phyloP scores from a whole-genome alignment of 53 echinoderm and acorn worm genomes.

The Zoroaster sp. region DNA sequence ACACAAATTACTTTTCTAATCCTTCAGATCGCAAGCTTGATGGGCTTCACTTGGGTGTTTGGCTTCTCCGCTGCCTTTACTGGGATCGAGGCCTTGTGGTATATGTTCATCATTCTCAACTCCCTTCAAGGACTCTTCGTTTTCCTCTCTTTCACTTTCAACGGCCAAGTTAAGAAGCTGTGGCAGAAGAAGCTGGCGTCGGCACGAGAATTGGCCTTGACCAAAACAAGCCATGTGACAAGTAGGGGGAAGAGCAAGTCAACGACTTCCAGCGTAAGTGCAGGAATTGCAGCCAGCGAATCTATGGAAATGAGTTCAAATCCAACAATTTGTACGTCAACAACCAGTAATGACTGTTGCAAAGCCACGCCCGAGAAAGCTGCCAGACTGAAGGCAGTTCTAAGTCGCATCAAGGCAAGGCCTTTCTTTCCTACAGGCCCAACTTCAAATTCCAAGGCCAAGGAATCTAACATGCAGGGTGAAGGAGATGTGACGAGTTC shows the following conservation, averaged over 20 bases:
- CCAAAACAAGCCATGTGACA: background rate
- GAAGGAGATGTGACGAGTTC: background rate
- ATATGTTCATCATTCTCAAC: conserved; percentile 36
- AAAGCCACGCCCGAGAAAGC: background rate
- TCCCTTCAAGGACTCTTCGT: conserved; percentile 49
- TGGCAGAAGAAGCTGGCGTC: conserved; percentile 8
- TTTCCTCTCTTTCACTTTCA: conserved; percentile 49
- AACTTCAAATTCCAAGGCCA: background rate
- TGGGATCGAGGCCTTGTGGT: background rate
- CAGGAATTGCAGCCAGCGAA: conserved; percentile 6
- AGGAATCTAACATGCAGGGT: background rate
- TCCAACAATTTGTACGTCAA: background rate
- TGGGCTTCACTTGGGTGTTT: conserved; percentile 82
- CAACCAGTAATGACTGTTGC: background rate
- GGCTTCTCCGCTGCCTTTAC: conserved; percentile 29
- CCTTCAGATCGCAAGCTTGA: conserved; percentile 69
- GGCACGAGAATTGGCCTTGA: background rate
- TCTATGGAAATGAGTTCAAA: background rate
- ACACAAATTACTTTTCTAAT: too few species aligned
- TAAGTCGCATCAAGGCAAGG: background rate
- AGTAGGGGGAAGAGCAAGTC: background rate
- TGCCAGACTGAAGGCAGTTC: background rate
- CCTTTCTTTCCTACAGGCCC: background rate
- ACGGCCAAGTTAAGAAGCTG: background rate
- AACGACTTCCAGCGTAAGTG: background rate